phyloP scores from a whole-genome alignment of 2,888 invertebrate species.

The Lissocephala sabroskyi region DNA sequence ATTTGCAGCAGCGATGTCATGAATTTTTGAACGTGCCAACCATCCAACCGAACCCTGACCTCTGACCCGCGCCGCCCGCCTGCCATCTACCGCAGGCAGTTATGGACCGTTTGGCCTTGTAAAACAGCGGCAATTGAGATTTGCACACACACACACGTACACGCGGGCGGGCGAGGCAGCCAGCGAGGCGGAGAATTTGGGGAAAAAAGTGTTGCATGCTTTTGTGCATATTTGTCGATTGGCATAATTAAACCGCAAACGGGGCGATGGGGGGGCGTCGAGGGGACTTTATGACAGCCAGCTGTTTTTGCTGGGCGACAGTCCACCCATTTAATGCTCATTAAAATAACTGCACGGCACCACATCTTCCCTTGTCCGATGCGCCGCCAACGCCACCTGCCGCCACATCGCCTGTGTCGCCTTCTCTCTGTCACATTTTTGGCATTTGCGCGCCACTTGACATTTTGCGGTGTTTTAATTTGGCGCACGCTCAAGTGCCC shows the following conservation, averaged over 20 bases:
- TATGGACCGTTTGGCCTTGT: slow-evolving; percentile 18
- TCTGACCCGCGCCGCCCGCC: background rate
- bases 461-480: slow-evolving; percentile 59
- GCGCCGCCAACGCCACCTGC: too few relatives aligned
- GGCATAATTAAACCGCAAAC: slow-evolving; percentile 58
- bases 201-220: slow-evolving; percentile 47
- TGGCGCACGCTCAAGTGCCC: slow-evolving; percentile 48
- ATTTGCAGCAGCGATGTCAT: slow-evolving; percentile 47
- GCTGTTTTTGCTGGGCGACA: background rate
- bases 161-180: background rate
- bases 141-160: background rate
- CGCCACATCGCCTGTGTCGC: background rate
- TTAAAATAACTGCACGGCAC: slow-evolving; percentile 51
- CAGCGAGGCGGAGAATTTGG: background rate
- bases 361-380: too few relatives aligned
- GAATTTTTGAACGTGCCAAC: slow-evolving; percentile 31
- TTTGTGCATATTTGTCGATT: slow-evolving; percentile 50
- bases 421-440: slow-evolving; percentile 24
- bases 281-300: too few relatives aligned
- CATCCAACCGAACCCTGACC: background rate
- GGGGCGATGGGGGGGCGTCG: too few relatives aligned
- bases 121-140: slow-evolving; percentile 20
- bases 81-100: slow-evolving; percentile 5
- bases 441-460: slow-evolving; percentile 33
- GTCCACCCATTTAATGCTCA: slow-evolving; percentile 55